Evolutionary conservation across 2,888 invertebrate species (phyloP).

Genomic region (Phasia obesa): DNA sequence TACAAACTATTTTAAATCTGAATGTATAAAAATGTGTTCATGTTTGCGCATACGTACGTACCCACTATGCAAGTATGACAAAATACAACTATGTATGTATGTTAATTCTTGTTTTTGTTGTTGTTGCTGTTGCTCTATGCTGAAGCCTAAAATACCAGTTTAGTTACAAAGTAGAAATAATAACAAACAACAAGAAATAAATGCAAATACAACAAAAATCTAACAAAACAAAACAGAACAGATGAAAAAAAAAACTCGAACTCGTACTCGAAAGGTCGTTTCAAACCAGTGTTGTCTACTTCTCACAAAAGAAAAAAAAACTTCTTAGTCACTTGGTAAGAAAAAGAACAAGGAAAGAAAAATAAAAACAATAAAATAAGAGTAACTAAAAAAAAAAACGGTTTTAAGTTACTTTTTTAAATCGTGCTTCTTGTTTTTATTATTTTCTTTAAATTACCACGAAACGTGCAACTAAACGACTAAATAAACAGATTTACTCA

Average conservation of each 20-base stretch:
- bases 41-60: neutral
- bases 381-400: constrained; percentile 31
- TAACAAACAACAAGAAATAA: constrained; percentile 59
- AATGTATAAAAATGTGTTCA: neutral
- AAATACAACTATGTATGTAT: constrained; percentile 16
- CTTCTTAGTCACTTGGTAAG: constrained; percentile 25
- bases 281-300: constrained; percentile 81
- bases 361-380: constrained; percentile 16
- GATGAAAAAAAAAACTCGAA: constrained; percentile 70
- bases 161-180: constrained; percentile 62
- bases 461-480: constrained; percentile 65
- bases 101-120: constrained; percentile 35
- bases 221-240: constrained; percentile 31
- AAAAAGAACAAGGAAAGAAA: constrained; percentile 68
- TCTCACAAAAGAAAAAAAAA: constrained; percentile 25
- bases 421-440: constrained; percentile 68
- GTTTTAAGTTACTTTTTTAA: constrained; percentile 70
- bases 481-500: constrained; percentile 60
- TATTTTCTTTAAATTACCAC: constrained; percentile 51
- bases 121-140: constrained; percentile 47
- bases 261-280: constrained; percentile 82
- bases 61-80: constrained; percentile 30
- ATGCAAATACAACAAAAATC: constrained; percentile 53
- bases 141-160: constrained; percentile 66
- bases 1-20: too few species aligned